Conservation (phyloP, 2,113 vertebrate species). For the Pao palembangensis region DNA sequence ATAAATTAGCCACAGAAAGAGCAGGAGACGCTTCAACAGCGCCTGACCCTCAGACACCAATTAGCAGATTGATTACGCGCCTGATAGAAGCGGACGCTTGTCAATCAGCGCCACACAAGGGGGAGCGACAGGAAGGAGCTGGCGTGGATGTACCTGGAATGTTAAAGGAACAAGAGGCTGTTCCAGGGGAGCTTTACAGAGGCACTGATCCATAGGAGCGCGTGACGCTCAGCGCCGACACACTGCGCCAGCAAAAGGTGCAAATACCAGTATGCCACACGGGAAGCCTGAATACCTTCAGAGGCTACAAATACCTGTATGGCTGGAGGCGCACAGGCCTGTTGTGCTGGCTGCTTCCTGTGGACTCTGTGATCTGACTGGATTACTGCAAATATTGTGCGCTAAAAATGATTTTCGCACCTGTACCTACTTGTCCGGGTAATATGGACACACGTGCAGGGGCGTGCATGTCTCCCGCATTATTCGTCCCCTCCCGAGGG, state of each 20-base stretch:
- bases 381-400: constrained; percentile 32
- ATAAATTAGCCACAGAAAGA: constrained; percentile 77
- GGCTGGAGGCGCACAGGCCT: constrained; percentile 47
- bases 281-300: constrained; percentile 56
- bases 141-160: constrained; percentile 72
- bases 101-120: constrained; percentile 70
- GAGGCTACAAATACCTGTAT: constrained; percentile 61
- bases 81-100: constrained; percentile 71
- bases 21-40: constrained; percentile 67
- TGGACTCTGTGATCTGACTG: constrained; percentile 39
- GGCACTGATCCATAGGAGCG: constrained; percentile 69
- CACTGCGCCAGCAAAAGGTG: constrained; percentile 62
- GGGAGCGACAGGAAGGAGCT: constrained; percentile 70
- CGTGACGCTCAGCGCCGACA: constrained; percentile 62
- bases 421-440: constrained; percentile 16
- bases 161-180: constrained; percentile 71
- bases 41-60: constrained; percentile 73
- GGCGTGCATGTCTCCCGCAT: constrained; percentile 14
- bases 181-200: constrained; percentile 63
- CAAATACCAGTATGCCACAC: constrained; percentile 65
- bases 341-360: constrained; percentile 60
- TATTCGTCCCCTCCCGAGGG: constrained; percentile 54
- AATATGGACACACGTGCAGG: neutral
- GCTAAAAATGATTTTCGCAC: constrained; percentile 13
- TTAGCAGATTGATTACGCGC: constrained; percentile 77